Conservation (phyloP, 2,888 invertebrate genomes). For the Ceramica pisi region DNA sequence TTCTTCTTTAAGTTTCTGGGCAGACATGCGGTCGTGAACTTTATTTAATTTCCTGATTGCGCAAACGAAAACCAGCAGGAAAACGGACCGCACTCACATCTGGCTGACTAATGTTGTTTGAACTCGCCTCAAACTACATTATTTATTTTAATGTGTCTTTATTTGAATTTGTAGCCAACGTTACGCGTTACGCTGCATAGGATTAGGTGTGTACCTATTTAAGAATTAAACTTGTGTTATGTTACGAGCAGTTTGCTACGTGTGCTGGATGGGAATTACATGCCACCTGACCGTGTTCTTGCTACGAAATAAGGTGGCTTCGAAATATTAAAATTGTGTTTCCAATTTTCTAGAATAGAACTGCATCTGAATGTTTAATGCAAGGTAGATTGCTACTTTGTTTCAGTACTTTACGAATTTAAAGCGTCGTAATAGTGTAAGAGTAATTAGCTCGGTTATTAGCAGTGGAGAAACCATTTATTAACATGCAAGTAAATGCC, state of each 20-base stretch:
- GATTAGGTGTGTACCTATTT: conserved; percentile 63
- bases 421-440: conserved; percentile 3
- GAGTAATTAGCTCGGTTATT: neutral
- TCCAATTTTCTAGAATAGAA: conserved; percentile 31
- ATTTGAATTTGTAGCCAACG: conserved; percentile 69
- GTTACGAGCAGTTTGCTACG: conserved; percentile 60
- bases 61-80: conserved; percentile 76
- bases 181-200: conserved; percentile 61
- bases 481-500: conserved; percentile 1
- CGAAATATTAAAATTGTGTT: conserved; percentile 30
- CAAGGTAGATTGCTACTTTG: conserved; percentile 18
- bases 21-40: conserved; percentile 72
- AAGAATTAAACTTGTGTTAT: conserved; percentile 66
- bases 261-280: conserved; percentile 55
- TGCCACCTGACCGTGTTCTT: conserved; percentile 31
- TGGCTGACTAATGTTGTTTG: conserved; percentile 72
- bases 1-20: conserved; percentile 54
- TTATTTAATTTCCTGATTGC: conserved; percentile 84
- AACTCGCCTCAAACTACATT: conserved; percentile 72
- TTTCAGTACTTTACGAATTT: conserved; percentile 27
- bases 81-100: conserved; percentile 71
- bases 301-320: conserved; percentile 31
- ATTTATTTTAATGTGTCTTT: conserved; percentile 73
- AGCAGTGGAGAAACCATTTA: neutral
- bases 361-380: conserved; percentile 29